These are phyloP conservation scores for Mesorhabditis spiculigera DNA, from an alignment of 2,888 invertebrate genomes.

Conservation along the genomic window DNA sequence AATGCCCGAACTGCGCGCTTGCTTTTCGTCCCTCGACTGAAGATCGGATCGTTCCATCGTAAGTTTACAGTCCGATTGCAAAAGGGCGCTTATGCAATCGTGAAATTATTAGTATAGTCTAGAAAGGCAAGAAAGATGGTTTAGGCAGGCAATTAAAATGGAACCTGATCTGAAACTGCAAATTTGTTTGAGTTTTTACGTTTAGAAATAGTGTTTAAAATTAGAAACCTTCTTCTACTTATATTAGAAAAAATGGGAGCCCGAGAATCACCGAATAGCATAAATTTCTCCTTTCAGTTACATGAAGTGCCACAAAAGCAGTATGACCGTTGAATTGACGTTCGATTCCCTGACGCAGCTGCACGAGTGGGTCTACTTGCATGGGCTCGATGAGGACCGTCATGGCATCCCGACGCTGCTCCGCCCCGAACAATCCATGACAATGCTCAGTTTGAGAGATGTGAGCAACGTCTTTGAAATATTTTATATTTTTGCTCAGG, in stretches of 20 bases:
- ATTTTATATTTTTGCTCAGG: not conserved
- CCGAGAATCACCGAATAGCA: too few species aligned
- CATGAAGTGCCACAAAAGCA: not conserved
- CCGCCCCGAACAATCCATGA: not conserved
- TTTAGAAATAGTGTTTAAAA: too few species aligned
- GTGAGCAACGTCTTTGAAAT: not conserved
- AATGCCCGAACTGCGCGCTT: not conserved
- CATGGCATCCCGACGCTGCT: not conserved
- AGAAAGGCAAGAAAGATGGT: too few species aligned
- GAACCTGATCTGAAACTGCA: too few species aligned
- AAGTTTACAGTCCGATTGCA: not conserved
- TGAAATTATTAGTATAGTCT: too few species aligned
- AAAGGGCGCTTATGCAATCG: too few species aligned
- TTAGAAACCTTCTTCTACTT: too few species aligned
- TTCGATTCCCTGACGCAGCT: not conserved
- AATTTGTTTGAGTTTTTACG: too few species aligned
- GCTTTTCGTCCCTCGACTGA: not conserved
- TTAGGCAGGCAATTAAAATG: too few species aligned
- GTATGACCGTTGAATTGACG: not conserved
- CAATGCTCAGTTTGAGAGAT: not conserved
- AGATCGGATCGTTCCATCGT: not conserved
- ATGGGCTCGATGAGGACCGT: conserved; percentile 1
- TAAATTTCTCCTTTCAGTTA: not conserved
- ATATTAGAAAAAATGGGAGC: too few species aligned
- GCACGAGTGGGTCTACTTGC: not conserved